phyloP scores from a whole-genome alignment of 2,113 vertebrate genomes.

The Hyperopisus bebe region DNA sequence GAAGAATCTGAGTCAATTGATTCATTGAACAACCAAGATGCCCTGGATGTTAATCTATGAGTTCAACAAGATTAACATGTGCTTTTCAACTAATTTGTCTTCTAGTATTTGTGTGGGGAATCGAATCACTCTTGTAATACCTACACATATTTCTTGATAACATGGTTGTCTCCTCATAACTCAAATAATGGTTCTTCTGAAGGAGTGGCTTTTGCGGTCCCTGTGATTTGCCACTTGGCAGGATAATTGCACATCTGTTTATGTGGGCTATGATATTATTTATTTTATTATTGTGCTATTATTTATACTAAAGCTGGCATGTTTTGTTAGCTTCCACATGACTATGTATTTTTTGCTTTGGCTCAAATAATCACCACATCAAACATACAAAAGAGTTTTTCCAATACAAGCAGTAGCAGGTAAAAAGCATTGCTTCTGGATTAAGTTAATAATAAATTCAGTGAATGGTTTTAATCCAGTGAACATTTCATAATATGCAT shows the following conservation, averaged over 20 bases:
- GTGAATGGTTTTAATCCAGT: not conserved
- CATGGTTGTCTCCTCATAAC: not conserved
- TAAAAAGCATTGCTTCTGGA: not conserved
- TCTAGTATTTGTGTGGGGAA: not conserved
- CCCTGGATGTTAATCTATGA: not conserved
- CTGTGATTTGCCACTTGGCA: not conserved
- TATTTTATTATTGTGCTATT: not conserved
- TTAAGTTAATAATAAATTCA: not conserved
- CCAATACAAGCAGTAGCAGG: not conserved
- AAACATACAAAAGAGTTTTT: not conserved
- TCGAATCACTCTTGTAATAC: not conserved
- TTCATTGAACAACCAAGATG: not conserved
- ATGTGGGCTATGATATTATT: not conserved
- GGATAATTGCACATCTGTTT: not conserved
- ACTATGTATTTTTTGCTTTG: not conserved
- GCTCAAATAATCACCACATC: not conserved
- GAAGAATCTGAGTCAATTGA: not conserved
- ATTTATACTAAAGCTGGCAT: not conserved
- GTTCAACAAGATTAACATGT: not conserved
- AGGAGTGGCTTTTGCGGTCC: not conserved
- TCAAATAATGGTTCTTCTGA: not conserved
- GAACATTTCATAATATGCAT: not conserved
- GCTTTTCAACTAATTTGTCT: not conserved
- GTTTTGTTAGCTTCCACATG: not conserved
- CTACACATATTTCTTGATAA: not conserved